phyloP scores from a whole-genome alignment of 2,113 vertebrate species.

The Channa maculata region DNA sequence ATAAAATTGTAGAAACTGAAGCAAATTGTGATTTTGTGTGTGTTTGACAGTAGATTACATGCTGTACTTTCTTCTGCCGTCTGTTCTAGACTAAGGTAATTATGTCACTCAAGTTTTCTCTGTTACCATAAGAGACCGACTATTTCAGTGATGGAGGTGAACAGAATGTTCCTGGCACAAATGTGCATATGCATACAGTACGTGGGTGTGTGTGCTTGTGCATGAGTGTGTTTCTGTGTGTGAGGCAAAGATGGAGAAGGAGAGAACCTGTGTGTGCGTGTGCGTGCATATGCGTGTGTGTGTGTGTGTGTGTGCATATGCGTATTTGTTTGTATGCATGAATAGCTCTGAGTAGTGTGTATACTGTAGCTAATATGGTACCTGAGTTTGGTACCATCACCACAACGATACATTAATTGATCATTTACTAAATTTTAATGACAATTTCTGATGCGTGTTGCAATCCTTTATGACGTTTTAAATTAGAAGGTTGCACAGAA shows the following conservation, averaged over 20 bases:
- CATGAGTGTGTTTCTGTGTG: constrained; percentile 19
- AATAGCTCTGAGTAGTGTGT: neutral
- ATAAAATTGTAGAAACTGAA: constrained; percentile 36
- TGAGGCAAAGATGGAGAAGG: constrained; percentile 8
- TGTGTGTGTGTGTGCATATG: constrained; percentile 30
- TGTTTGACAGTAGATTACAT: constrained; percentile 30
- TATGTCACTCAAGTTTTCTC: constrained; percentile 63
- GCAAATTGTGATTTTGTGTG: neutral
- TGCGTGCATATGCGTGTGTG: neutral
- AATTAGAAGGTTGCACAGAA: no score
- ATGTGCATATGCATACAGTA: constrained; percentile 39
- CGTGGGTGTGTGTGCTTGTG: constrained; percentile 22
- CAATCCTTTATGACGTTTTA: no score
- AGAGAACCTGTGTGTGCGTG: constrained; percentile 13
- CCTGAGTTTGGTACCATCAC: neutral
- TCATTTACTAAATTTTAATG: neutral
- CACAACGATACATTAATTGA: neutral
- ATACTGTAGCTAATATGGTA: neutral
- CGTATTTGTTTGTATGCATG: neutral
- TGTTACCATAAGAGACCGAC: constrained; percentile 61
- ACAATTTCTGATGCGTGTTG: no score
- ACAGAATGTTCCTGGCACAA: constrained; percentile 77
- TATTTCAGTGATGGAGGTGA: constrained; percentile 67
- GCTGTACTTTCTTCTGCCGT: constrained; percentile 46
- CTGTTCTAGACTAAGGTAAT: constrained; percentile 41